Conservation (phyloP, 2,797 vertebrate genomes). For the Neomorphus geoffroyi region DNA sequence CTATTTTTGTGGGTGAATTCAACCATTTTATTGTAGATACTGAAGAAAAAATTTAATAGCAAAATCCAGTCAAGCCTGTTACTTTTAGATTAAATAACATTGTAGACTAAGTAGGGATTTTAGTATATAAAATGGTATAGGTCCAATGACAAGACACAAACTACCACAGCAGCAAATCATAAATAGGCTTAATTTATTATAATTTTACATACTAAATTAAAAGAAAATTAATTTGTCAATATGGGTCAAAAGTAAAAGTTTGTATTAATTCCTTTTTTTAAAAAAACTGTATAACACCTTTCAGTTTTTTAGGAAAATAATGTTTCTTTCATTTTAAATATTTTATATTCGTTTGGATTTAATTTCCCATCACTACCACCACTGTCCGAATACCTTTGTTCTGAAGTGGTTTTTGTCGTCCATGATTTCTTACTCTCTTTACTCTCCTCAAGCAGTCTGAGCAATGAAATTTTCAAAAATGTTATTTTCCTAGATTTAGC, state of each 20-base stretch:
- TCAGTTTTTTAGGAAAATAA: neutral
- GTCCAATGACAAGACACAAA: fast-evolving
- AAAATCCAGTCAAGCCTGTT: neutral
- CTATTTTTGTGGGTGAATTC: neutral
- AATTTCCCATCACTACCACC: neutral
- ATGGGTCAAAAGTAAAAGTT: neutral
- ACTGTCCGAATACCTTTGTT: neutral
- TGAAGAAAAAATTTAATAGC: neutral
- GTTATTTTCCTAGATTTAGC: neutral
- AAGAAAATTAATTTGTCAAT: neutral
- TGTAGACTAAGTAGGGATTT: no score
- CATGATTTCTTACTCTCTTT: neutral
- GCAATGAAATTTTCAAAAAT: neutral
- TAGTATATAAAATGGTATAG: neutral
- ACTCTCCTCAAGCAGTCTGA: neutral
- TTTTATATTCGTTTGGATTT: neutral
- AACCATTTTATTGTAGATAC: neutral
- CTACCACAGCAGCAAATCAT: neutral
- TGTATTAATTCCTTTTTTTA: neutral
- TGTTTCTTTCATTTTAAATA: neutral
- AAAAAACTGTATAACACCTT: neutral
- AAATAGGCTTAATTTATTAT: neutral
- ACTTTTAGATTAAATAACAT: neutral
- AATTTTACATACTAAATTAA: neutral
- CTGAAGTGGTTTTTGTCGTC: fast-evolving